Evolutionary conservation across 1,140 invertebrate genomes (phyloP).

Genomic region (Coelopa frigida): DNA sequence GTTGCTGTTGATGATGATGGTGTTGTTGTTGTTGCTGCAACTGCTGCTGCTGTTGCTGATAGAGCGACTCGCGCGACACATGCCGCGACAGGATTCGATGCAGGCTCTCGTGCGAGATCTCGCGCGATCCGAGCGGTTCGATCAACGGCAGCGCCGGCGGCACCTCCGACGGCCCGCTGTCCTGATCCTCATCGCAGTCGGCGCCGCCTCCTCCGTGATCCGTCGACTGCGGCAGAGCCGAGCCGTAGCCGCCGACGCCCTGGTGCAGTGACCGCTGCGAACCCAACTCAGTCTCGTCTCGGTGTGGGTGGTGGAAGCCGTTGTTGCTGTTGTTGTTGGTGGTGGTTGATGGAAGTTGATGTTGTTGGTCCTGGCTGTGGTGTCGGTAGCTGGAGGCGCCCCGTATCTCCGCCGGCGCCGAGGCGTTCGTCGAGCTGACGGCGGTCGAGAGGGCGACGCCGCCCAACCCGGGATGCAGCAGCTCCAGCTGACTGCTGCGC

Average conservation of each 20-base stretch:
- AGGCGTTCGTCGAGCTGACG: slow-evolving; percentile 14
- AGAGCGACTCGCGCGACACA: slow-evolving; percentile 51
- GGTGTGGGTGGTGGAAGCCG: too few relatives aligned
- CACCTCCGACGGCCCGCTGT: slow-evolving; percentile 63
- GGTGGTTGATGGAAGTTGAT: slow-evolving; percentile 3
- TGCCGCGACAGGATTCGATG: slow-evolving; percentile 53
- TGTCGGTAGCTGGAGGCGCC: slow-evolving; percentile 11
- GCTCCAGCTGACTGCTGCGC: slow-evolving; percentile 16
- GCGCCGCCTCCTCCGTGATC: slow-evolving; percentile 23
- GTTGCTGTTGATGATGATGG: slow-evolving; percentile 43
- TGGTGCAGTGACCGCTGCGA: slow-evolving; percentile 12
- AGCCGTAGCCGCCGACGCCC: slow-evolving; percentile 1
- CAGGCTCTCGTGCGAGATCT: slow-evolving; percentile 71
- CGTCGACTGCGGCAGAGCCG: not conserved
- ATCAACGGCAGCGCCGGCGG: slow-evolving; percentile 68
- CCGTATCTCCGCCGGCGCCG: slow-evolving; percentile 14
- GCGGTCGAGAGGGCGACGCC: slow-evolving; percentile 12
- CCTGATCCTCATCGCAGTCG: slow-evolving; percentile 59
- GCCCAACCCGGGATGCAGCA: slow-evolving; percentile 13
- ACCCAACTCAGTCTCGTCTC: slow-evolving; percentile 17
- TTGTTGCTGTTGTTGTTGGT: not conserved
- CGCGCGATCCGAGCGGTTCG: slow-evolving; percentile 64
- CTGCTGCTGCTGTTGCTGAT: slow-evolving; percentile 46
- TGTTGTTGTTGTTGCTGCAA: slow-evolving; percentile 9
- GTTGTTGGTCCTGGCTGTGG: slow-evolving; percentile 6